These are phyloP conservation scores for Apostichopus leukothele DNA, from an alignment of 53 echinoderm and acorn worm species.

Conservation along the genomic window DNA sequence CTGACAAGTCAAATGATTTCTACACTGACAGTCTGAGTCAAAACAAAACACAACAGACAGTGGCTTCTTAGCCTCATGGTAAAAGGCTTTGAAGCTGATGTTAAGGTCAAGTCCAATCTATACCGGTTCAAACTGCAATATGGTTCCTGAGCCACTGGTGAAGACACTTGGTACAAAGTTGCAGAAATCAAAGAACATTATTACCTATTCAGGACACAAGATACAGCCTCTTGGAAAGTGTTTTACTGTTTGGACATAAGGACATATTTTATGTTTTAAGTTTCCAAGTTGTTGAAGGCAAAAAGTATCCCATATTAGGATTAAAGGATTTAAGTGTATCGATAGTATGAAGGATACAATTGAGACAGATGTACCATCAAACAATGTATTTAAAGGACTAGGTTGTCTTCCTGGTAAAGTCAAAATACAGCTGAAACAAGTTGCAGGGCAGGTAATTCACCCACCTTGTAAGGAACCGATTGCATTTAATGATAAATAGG, in stretches of 20 bases:
- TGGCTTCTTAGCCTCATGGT: no score
- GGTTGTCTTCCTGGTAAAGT: not conserved
- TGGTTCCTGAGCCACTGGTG: not conserved
- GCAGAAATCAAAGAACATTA: not conserved
- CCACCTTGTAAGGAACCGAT: not conserved
- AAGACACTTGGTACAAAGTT: not conserved
- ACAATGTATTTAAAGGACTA: slow-evolving; percentile 16
- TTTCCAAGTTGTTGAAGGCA: slow-evolving; percentile 16
- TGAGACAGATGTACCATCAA: no score
- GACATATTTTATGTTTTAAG: not conserved
- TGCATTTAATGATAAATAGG: not conserved
- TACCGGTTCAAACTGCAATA: not conserved
- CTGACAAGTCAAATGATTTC: no score
- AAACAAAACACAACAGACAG: no score
- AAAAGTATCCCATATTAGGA: not conserved
- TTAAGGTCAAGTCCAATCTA: no score
- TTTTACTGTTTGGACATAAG: slow-evolving; percentile 5
- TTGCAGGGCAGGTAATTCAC: not conserved
- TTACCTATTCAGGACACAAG: slow-evolving; percentile 26
- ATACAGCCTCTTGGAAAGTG: not conserved
- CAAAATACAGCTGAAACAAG: not conserved
- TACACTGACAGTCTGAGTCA: no score
- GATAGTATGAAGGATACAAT: not conserved
- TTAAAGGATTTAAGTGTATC: not conserved
- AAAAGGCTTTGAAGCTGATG: no score